These are phyloP conservation scores for Gobio occitaniae DNA, from an alignment of 2,797 vertebrate genomes.

Conservation along the genomic window DNA sequence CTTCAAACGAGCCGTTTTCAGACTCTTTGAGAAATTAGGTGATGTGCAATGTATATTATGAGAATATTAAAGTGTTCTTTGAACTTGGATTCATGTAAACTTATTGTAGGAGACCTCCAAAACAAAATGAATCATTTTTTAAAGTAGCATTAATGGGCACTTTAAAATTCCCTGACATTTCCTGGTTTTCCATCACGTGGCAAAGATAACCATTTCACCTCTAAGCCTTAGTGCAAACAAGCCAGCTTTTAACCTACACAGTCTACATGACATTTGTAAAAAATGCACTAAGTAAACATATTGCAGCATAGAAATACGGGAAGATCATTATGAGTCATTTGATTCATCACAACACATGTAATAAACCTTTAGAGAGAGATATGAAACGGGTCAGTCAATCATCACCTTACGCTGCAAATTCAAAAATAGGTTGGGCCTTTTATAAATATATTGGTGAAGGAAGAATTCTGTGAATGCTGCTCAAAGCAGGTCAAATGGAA, in stretches of 20 bases:
- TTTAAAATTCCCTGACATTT: not conserved
- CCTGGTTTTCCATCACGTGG: not conserved
- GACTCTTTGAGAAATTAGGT: not conserved
- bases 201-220: not conserved
- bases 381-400: slow-evolving; percentile 18
- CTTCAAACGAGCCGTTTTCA: not conserved
- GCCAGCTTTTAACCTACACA: not conserved
- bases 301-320: not conserved
- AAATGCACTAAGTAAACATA: not conserved
- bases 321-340: not conserved
- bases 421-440: not conserved
- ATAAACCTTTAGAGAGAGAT: slow-evolving; percentile 8
- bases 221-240: slow-evolving; percentile 7
- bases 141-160: not conserved
- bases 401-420: slow-evolving; percentile 10
- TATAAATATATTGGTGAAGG: not conserved
- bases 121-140: not conserved
- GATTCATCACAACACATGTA: not conserved
- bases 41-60: not conserved
- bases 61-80: not conserved
- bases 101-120: not conserved
- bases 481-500: slow-evolving; percentile 7
- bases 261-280: not conserved
- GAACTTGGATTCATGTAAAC: not conserved
- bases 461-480: slow-evolving; percentile 4